Evolutionary conservation across 2,888 invertebrate species (phyloP).

Genomic region (Drosophila yooni): DNA sequence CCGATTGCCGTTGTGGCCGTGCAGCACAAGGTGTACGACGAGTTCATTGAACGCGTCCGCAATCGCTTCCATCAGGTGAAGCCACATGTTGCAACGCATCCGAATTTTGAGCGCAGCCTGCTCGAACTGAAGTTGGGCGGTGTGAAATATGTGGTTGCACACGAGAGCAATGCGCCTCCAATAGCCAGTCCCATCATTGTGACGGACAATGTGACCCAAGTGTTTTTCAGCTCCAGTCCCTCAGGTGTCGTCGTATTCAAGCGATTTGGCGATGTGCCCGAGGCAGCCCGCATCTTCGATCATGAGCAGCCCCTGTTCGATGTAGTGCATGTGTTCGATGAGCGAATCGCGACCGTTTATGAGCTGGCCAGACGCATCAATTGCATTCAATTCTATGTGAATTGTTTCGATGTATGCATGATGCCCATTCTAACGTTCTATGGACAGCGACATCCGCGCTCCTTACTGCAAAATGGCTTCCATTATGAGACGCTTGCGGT

Average conservation of each 20-base stretch:
- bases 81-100: constrained; percentile 49
- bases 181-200: constrained; percentile 72
- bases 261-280: constrained; percentile 69
- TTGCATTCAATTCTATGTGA: constrained; percentile 74
- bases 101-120: constrained; percentile 42
- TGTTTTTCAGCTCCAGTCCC: constrained; percentile 57
- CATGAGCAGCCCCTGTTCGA: constrained; percentile 61
- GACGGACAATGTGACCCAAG: constrained; percentile 70
- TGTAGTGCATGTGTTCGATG: constrained; percentile 77
- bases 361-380: constrained; percentile 65
- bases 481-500: constrained; percentile 79
- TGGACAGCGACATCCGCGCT: constrained; percentile 31
- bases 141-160: constrained; percentile 59
- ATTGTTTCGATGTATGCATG: constrained; percentile 73
- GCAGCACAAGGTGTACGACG: constrained; percentile 71
- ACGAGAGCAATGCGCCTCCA: constrained; percentile 38
- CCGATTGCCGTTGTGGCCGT: constrained; percentile 77
- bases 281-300: constrained; percentile 62
- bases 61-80: constrained; percentile 64
- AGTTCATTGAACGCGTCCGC: constrained; percentile 69
- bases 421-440: constrained; percentile 51
- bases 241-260: constrained; percentile 72
- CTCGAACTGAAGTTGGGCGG: constrained; percentile 48
- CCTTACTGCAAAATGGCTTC: constrained; percentile 65
- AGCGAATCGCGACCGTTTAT: constrained; percentile 75